Evolutionary conservation across 1,140 invertebrate genomes (phyloP), one percentile per base, ranked within the genome.

Genomic region (Papilio machaon): DNA sequence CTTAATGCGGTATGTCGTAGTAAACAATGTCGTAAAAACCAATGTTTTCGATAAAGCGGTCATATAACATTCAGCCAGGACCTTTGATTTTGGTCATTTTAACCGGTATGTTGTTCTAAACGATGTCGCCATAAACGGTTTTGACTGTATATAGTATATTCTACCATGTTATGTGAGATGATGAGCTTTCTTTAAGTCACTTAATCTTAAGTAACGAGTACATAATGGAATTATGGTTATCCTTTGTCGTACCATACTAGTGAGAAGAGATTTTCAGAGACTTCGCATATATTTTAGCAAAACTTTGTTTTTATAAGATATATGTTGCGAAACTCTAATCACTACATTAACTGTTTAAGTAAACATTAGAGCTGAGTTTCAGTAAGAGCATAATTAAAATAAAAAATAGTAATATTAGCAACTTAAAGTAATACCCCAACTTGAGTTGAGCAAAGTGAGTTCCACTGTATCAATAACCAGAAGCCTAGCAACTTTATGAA

Each of bases 391-490:
- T 52, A 52, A 13, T 52, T 15, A 52, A 15, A 15, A 52, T 13
- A 52, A 52, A 5, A 52, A 52, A 17, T 52, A 15, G 2, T 10
- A 23, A 23, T 64, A 23, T 10, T 64, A 23, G 19, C 58, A 23
- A 23, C n/a, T 30, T 64, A 78, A 11, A 35, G 58, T 64, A 49
- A 46, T 60, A 78, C 38, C 35, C 9, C 5, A 38, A 43, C 35
- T 64, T 78, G 6, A 46, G 60, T 64, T 35, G 75, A 38, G 49
- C 74, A 52, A 52, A 76, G 74, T 76, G 19, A 79, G 77, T 67
- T 79, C n/a, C 35, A 79, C 19, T 64, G 58, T 46, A 67, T 67
- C 60, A 79, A 79, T 79, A 79, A 79, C n/a, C 54, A 67, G 77
- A 79, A 79, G 46, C 60, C 60, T 15, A 43, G 60, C 3, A 79